phyloP scores from a whole-genome alignment of 1,140 invertebrate species.

The Lethrus apterus region DNA sequence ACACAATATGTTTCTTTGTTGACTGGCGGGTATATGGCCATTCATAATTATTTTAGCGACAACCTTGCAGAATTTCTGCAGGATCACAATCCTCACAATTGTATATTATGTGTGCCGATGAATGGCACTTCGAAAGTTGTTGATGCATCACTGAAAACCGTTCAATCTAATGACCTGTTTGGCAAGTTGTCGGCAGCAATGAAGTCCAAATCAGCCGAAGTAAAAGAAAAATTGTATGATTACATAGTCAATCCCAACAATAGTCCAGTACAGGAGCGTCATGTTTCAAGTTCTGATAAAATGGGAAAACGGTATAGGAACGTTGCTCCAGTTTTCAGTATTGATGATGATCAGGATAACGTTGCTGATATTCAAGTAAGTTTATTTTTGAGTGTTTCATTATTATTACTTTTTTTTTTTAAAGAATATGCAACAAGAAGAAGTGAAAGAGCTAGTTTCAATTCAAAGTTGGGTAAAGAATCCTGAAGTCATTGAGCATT shows the following conservation, averaged over 20 bases:
- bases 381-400: conserved; percentile 20
- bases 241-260: conserved; percentile 77
- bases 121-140: conserved; percentile 20
- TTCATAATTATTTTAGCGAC: conserved; percentile 78
- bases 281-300: conserved; percentile 73
- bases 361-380: conserved; percentile 37
- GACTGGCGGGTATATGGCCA: conserved; percentile 84
- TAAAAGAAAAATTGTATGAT: conserved; percentile 88
- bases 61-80: conserved; percentile 70
- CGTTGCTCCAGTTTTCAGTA: conserved; percentile 88
- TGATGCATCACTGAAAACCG: conserved; percentile 38
- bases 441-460: conserved; percentile 61
- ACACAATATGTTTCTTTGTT: conserved; percentile 88
- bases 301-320: conserved; percentile 84
- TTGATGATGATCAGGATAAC: conserved; percentile 85
- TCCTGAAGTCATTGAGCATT: conserved; percentile 75
- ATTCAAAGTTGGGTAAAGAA: conserved; percentile 74
- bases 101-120: conserved; percentile 66
- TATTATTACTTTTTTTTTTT: conserved; percentile 1
- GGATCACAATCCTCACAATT: conserved; percentile 71
- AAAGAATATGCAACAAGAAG: conserved; percentile 43
- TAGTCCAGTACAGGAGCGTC: conserved; percentile 51
- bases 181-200: conserved; percentile 72
- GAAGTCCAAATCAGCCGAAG: conserved; percentile 84
- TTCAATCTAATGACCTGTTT: conserved; percentile 58